Evolutionary conservation across 2,113 vertebrate genomes (phyloP).

Genomic region (zebrafish (Danio rerio)): GRCz12tu NC_133176.1:56409001-56409500

Average conservation of each 20-base stretch:
- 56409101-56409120: not conserved
- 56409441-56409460: too few relatives aligned
- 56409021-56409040: not conserved
- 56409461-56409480: too few relatives aligned
- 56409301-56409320: not conserved
- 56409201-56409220: not conserved
- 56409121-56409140: not conserved
- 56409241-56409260: not conserved
- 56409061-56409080: not conserved
- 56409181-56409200: conserved; percentile 8
- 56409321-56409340: not conserved
- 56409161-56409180: conserved; percentile 28
- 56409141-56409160: conserved; percentile 11
- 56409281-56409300: not conserved
- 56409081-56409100: not conserved
- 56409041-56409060: not conserved
- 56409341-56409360: not conserved
- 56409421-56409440: too few relatives aligned
- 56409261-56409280: too few relatives aligned
- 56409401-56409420: not conserved
- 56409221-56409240: not conserved
- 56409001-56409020: too few relatives aligned
- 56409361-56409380: not conserved
- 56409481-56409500: too few relatives aligned
- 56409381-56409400: not conserved